phyloP scores from a whole-genome alignment of 2,113 vertebrate species.

The Herpetotheres cachinnans region DNA sequence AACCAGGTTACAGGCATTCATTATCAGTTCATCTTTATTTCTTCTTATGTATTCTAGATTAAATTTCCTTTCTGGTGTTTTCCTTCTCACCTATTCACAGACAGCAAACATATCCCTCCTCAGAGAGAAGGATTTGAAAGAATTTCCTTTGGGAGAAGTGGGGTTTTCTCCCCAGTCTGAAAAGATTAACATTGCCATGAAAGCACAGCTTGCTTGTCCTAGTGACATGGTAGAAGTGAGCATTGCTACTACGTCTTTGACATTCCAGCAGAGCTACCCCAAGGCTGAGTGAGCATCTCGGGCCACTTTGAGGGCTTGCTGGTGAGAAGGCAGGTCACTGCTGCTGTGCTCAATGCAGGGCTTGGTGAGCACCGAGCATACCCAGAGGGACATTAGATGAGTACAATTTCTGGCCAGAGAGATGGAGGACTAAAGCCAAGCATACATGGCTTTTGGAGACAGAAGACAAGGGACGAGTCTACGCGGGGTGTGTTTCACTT shows the following conservation, averaged over 20 bases:
- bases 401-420: neutral
- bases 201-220: neutral
- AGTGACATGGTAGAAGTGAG: neutral
- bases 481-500: neutral
- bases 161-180: neutral
- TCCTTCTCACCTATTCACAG: neutral
- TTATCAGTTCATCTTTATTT: neutral
- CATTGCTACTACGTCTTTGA: fast-evolving
- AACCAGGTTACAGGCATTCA: neutral
- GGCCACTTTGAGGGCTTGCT: neutral
- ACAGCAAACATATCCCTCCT: neutral
- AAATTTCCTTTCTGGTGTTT: neutral
- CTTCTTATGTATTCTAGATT: neutral
- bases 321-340: neutral
- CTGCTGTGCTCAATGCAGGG: neutral
- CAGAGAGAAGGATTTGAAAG: neutral
- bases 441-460: neutral
- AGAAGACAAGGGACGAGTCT: neutral
- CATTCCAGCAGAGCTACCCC: neutral
- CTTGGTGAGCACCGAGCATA: neutral
- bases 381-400: neutral
- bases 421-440: neutral
- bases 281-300: neutral
- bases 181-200: neutral
- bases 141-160: neutral